These are phyloP conservation scores for Fistularia commersonii DNA, from an alignment of 2,797 vertebrate genomes.

Conservation along the genomic window DNA sequence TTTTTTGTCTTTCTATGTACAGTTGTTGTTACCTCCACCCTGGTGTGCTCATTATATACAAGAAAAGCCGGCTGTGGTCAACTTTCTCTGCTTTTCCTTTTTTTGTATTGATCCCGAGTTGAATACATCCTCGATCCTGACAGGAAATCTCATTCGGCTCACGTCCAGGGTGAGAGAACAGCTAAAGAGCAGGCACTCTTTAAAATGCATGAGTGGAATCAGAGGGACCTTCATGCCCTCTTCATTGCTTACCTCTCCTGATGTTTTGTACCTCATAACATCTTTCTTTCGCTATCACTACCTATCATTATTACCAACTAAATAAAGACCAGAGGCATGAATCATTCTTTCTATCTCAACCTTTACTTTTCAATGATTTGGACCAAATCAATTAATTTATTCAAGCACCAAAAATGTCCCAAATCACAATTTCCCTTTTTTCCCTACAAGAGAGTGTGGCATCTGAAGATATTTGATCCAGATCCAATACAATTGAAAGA, in stretches of 20 bases:
- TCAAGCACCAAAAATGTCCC: too few relatives aligned
- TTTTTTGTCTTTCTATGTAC: constrained; percentile 13
- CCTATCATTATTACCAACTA: neutral
- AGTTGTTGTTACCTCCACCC: constrained; percentile 4
- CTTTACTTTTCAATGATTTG: too few relatives aligned
- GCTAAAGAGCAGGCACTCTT: constrained; percentile 47
- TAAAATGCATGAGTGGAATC: constrained; percentile 61
- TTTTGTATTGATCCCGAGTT: constrained; percentile 29
- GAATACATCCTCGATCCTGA: constrained; percentile 24
- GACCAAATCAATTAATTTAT: too few relatives aligned
- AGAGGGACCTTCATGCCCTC: constrained; percentile 37
- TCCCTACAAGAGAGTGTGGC: too few relatives aligned
- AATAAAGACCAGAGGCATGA: too few relatives aligned
- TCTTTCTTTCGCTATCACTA: constrained; percentile 19
- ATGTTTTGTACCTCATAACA: constrained; percentile 5
- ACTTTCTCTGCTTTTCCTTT: constrained; percentile 11
- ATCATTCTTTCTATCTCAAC: too few relatives aligned
- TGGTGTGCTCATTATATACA: constrained; percentile 27
- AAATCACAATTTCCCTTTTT: too few relatives aligned
- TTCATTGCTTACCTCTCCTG: constrained; percentile 17
- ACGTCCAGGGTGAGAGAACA: constrained; percentile 41
- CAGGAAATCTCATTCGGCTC: constrained; percentile 50
- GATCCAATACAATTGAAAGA: too few relatives aligned
- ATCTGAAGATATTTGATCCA: too few relatives aligned
- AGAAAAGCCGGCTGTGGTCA: constrained; percentile 18